Evolutionary conservation across 2,797 vertebrate species (phyloP), one percentile per base, ranked within the genome.

Genomic region (Melopsittacus undulatus): DNA sequence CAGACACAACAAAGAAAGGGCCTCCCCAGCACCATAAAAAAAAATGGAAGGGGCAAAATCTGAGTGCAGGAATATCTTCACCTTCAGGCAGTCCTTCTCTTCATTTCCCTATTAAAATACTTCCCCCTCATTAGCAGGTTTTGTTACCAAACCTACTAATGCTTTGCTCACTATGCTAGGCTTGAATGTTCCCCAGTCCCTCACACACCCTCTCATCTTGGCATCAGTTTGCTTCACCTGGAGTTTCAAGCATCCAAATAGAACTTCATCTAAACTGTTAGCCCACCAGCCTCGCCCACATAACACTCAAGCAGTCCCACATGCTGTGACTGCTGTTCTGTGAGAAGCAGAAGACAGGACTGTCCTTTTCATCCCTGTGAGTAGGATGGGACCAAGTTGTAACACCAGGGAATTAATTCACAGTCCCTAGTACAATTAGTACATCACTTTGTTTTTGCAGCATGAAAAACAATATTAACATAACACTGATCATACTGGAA

Each of bases 351-450:
- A 32, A 82, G 38, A 75, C 19, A 59, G 34, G n/a, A 49, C 43
- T 82, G 22, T 8, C 45, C 77, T 75, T 59, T 34, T 45, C 10
- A 77, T 26, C 8, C 17, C 38, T 23, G 2, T 3, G 2, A 11
- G 9, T 8, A 46, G 29, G 27, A 45, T n/a, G 17, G 32, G 85
- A 92, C 45, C 69, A 91, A 79, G 14, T 11, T 77, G 21, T 13
- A 16, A 78, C 29, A 73, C 16, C 18, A 77, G 56, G 18, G 14
- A 85, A 85, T 83, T 81, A 82, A 90, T 48, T 94, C 78, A 61
- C 38, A 78, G 52, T 7, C 24, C n/a, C 30, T 42, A 64, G 29
- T 46, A 89, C 48, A 91, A 24, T 11, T 14, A 86, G 32, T 51
- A 77, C 42, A 61, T 61, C 1, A 1, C 67, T 85, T 54, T 68